phyloP scores from a whole-genome alignment of 2,888 invertebrate species.

The Cephonodes hylas region DNA sequence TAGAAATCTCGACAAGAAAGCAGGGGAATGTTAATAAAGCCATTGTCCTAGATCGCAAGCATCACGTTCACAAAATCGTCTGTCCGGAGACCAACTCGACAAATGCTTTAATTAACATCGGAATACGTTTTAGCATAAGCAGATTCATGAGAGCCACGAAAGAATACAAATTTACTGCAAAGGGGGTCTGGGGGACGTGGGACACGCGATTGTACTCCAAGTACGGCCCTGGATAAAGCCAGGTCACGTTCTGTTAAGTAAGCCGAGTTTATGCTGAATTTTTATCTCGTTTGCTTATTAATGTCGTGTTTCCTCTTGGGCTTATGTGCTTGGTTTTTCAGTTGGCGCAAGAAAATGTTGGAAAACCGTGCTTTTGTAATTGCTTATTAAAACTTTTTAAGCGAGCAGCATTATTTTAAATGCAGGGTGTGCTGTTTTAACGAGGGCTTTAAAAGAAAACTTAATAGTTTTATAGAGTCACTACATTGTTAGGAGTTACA shows the following conservation, averaged over 20 bases:
- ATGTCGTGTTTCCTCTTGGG: not conserved
- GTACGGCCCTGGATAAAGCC: conserved; percentile 1
- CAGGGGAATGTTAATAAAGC: not conserved
- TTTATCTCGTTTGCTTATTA: conserved; percentile 5
- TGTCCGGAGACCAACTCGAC: not conserved
- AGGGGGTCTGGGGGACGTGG: not conserved
- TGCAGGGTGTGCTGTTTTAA: no score
- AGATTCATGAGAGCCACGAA: conserved; percentile 9
- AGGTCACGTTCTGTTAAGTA: conserved; percentile 10
- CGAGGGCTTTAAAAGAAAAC: no score
- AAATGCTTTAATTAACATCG: conserved; percentile 15
- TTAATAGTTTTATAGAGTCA: no score
- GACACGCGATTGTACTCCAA: not conserved
- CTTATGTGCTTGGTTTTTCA: not conserved
- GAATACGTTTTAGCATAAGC: conserved; percentile 13
- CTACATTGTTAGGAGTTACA: no score
- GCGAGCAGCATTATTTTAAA: no score
- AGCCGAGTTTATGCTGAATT: not conserved
- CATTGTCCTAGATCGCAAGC: not conserved
- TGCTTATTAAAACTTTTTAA: not conserved
- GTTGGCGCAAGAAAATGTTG: not conserved
- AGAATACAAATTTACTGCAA: conserved; percentile 13
- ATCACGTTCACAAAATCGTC: not conserved
- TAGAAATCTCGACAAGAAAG: not conserved
- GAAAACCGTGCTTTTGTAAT: not conserved